These are phyloP conservation scores for Pimpla rufipes DNA, from an alignment of 2,888 invertebrate genomes.

Conservation along the genomic window DNA sequence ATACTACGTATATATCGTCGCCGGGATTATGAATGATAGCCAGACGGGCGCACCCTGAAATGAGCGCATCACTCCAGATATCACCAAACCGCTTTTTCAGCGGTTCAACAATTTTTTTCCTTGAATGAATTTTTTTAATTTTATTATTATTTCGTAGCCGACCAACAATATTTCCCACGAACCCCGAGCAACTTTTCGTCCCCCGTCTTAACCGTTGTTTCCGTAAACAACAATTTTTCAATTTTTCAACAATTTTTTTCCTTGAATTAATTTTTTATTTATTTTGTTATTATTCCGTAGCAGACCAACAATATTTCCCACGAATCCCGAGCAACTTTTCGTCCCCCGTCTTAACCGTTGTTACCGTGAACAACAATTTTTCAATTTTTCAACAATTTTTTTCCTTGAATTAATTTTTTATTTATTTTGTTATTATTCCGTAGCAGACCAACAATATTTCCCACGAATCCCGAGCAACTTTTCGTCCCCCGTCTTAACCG, in stretches of 20 bases:
- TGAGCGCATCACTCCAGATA: constrained; percentile 12
- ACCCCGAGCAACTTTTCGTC: too few relatives aligned
- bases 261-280: background rate
- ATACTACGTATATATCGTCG: constrained; percentile 17
- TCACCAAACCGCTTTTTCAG: background rate
- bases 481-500: too few relatives aligned
- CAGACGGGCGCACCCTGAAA: constrained; percentile 7
- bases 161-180: too few relatives aligned
- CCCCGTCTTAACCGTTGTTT: too few relatives aligned
- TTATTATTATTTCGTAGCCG: too few relatives aligned
- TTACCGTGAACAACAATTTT: background rate
- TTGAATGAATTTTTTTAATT: background rate
- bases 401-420: background rate
- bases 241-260: background rate
- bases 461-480: too few relatives aligned
- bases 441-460: too few relatives aligned
- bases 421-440: background rate
- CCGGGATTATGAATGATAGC: constrained; percentile 30
- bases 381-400: background rate
- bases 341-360: too few relatives aligned
- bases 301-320: too few relatives aligned
- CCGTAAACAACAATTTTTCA: background rate
- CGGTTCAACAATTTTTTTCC: background rate
- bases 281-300: too few relatives aligned
- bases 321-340: too few relatives aligned